Conservation (phyloP, 1,140 invertebrate species). For the Macrotrachela quadricornifera region DNA sequence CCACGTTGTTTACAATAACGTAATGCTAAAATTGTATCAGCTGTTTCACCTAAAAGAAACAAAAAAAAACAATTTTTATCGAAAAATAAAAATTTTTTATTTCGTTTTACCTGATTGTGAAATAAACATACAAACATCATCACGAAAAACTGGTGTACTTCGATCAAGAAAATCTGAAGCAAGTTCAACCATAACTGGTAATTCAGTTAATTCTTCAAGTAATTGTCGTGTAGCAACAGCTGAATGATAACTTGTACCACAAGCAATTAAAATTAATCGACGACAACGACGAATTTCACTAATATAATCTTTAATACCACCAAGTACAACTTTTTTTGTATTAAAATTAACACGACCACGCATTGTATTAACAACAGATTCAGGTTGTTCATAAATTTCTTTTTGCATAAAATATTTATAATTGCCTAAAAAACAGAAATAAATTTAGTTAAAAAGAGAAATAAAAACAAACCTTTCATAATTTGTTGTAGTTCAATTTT, state of each 20-base stretch:
- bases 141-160: constrained; percentile 89
- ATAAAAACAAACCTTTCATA: constrained; percentile 53
- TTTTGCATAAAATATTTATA: constrained; percentile 98
- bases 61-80: no score
- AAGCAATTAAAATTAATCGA: constrained; percentile 83
- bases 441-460: no score
- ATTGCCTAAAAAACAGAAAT: constrained; percentile 36
- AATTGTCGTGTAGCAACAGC: constrained; percentile 87
- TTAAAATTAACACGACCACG: constrained; percentile 78
- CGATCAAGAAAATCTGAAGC: constrained; percentile 94
- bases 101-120: constrained; percentile 86
- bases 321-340: constrained; percentile 33
- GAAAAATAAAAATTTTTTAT: no score
- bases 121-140: constrained; percentile 99
- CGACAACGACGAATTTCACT: constrained; percentile 88
- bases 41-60: no score
- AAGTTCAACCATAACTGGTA: constrained; percentile 94
- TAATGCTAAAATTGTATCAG: constrained; percentile 81
- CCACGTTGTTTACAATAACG: constrained; percentile 84
- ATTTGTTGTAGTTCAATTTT: constrained; percentile 98
- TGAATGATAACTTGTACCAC: constrained; percentile 96
- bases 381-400: constrained; percentile 98
- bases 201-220: constrained; percentile 85
- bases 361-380: constrained; percentile 98
- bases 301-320: constrained; percentile 85